Base-by-base conservation (phyloP, 23 tunicate species). In the Botrylloides violaceus region DNA sequence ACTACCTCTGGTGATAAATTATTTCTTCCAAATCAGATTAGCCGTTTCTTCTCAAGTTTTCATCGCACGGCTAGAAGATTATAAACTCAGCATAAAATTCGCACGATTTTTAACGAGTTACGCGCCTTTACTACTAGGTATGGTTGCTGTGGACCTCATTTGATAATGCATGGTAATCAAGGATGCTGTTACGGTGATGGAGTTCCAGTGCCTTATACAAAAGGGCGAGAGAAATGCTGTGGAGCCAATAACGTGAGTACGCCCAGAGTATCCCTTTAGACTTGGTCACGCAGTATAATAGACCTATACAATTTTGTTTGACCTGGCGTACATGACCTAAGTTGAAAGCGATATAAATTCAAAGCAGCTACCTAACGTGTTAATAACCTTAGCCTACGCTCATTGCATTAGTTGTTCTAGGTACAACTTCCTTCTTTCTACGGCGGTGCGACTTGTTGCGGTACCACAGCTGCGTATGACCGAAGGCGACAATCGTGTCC, bases 161-260 rank as follows among this genome's bases (percentile, higher is more conserved):
- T 75, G 29, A 76, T 90, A 24, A 34, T 29, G 29, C 79, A 79
- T 74, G 89, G 90, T 22, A 32, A 37, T 0, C 83, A 83, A 56
- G 36, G 72, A 12, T 90, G 97, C 59, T 90, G 97, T 62, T 79
- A 68, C 63, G 90, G 90, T 28, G 58, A 83, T 38, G 81, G 65
- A 37, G 80, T 80, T 2, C 97, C 97, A 3, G 62, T 72, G 64
- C 80, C 86, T 1, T 79, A 47, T 66, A 53, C 78, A 36, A 34
- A 26, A 25, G 7, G 49, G 36, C 48, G 73, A 34, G 66, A 83
- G 20, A 61, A 60, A 23, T 90, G 97, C 71, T 90, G 97, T 71
- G 65, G 71, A 30, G 71, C 84, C 28, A 58, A 68, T 9, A 48
- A 70, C 81, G 90, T 83, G 29, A 58, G 82, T 58, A 2, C 3